Evolutionary conservation across 2,113 vertebrate genomes (phyloP), one percentile per base, ranked within the genome.

Genomic region (Marmota flaviventris): DNA sequence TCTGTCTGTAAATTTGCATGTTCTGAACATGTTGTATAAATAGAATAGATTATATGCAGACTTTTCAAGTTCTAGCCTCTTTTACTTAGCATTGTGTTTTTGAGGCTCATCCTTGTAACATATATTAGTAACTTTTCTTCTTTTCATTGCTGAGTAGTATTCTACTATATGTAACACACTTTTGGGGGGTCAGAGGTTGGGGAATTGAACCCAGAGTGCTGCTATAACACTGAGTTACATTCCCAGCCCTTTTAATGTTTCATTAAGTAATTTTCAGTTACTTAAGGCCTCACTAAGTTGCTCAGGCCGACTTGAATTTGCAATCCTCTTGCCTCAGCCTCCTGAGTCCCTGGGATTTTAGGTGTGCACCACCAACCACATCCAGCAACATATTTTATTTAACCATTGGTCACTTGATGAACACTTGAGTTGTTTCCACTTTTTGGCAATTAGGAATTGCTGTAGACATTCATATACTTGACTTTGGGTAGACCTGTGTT

Each of bases 1-100:
- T 92, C 83, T 92, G 29, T 77, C 72, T 89, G 53, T 72, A 79
- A 45, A 86, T 89, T 82, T 95, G 78, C 78, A 75, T 72, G 83
- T 67, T 85, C 34, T 39, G 9, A 89, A 75, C 61, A n/a, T 56
- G 1, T 51, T 85, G 6, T 58, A 67, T 92, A 89, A 85, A 45
- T 16, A 72, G 48, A 85, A 45, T 16, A 72, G 53, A 83, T 85
- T 56, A 72, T 88, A 73, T 76, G 16, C 12, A 24, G 34, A 56
- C 2, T 84, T 92, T 85, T 78, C 25, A 22, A 32, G 20, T 58
- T 70, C 14, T 67, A 45, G 75, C 29, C 82, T 72, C 42, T 91
- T 87, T 79, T 88, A 22, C 72, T 88, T 69, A 85, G 73, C 48
- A 51, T 51, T 37, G 34, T 84, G 53, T 77, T 92, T 73, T 56